Base-by-base conservation (phyloP, 2,113 vertebrate genomes). In the Aepyceros melampus region DNA sequence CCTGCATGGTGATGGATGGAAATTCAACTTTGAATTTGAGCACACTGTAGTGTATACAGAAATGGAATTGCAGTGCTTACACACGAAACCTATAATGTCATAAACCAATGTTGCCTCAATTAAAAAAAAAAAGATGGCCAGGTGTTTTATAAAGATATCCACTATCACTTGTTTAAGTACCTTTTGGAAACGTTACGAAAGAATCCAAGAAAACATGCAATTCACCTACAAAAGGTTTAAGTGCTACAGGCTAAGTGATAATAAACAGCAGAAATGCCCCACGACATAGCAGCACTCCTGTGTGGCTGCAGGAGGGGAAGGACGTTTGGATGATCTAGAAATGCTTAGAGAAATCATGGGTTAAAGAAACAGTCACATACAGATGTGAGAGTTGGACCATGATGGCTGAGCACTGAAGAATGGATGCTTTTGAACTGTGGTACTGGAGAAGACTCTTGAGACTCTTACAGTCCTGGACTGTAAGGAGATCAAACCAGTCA, bases 251-350 rank as follows among this genome's bases (percentile, higher is more conserved):
- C 14, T 49, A 56, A 16, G 14, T 55, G 7, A 15, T 3, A 87
- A 47, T 45, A 33, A 29, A 36, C 8, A 55, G 36, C 17, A 43
- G 25, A 49, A 45, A 53, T 6, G n/a, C 45, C 53, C 47, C 13
- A 64, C 0, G 25, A 25, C 33, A 6, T 0, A 5, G 12, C 1
- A 3, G 19, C 29, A 60, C 7, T 2, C n/a, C 9, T 36, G 16
- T 4, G 47, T 2, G 31, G 3, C 74, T 5, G 29, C 25, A 49
- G 53, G 53, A 83, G 27, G 23, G 17, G 11, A 93, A 43, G 10
- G 85, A 76, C 16, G 27, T 49, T 17, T 84, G 71, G 23, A 55
- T 85, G 33, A 19, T 51, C 47, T 3, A 16, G 86, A 47, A 91
- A 78, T 15, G 67, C 53, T 51, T 36, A 56, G 94, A 81, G 33